Percentiles rank a stretch among this genome's conserved stretches.
Conservation (phyloP, 2,888 invertebrate species). For the Anodontia alba region DNA sequence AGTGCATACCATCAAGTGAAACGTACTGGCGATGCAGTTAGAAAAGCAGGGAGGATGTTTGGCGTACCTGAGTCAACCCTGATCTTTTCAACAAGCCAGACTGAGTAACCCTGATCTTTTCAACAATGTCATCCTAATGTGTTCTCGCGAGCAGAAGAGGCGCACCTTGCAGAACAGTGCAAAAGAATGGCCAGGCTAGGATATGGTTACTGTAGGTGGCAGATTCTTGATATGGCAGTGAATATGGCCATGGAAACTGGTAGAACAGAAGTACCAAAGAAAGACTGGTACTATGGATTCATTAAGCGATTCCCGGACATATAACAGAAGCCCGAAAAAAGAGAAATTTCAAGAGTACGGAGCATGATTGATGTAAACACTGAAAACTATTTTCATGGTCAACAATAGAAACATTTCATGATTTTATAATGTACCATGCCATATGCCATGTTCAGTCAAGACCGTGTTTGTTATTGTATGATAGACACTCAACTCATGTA, state of each 20-base stretch:
- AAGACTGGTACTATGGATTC: not conserved
- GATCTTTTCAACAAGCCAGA: not conserved
- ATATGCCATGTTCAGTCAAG: not conserved
- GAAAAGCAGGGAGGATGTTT: not conserved
- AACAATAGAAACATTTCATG: not conserved
- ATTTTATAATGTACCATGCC: not conserved
- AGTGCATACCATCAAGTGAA: not conserved
- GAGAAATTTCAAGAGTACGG: not conserved
- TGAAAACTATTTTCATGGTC: not conserved
- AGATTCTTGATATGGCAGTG: not conserved
- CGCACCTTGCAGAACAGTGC: not conserved
- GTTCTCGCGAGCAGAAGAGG: not conserved
- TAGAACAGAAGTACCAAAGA: not conserved
- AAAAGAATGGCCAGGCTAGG: not conserved
- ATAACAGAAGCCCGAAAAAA: not conserved
- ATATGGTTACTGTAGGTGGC: not conserved
- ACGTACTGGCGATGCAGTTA: not conserved
- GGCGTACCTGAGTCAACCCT: not conserved
- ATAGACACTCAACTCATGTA: not conserved
- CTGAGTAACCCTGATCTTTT: not conserved
- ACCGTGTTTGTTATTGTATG: not conserved
- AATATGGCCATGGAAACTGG: not conserved
- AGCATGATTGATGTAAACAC: not conserved
- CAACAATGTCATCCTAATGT: not conserved
- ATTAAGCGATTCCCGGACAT: not conserved